A percentile compares a stretch with the other conserved stretches of the same genome.
Conservation (phyloP, 2,888 invertebrate genomes). For the Copidosoma aretas region DNA sequence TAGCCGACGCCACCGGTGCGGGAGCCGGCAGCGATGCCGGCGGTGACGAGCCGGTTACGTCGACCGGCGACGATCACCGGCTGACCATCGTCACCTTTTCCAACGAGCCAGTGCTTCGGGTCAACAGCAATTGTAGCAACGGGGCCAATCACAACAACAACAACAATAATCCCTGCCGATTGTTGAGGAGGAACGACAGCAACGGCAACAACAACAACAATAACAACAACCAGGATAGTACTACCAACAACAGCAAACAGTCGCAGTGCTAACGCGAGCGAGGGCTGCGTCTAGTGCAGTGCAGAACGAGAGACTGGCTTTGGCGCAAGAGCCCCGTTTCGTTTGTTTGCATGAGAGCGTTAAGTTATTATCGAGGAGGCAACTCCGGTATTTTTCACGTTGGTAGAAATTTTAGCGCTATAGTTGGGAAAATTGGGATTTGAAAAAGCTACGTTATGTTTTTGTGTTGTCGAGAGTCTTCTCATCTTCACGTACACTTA, state of each 20-base stretch:
- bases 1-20: too few species aligned
- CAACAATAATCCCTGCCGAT: slow-evolving; percentile 3
- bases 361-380: too few species aligned
- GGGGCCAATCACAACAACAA: not conserved
- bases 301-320: too few species aligned
- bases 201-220: slow-evolving; percentile 39
- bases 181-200: slow-evolving; percentile 27
- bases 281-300: too few species aligned
- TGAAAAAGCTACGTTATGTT: too few species aligned
- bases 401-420: too few species aligned
- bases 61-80: slow-evolving; percentile 1
- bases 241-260: slow-evolving; percentile 46
- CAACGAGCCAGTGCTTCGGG: not conserved
- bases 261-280: slow-evolving; percentile 51
- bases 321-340: too few species aligned
- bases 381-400: too few species aligned
- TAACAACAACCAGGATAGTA: slow-evolving; percentile 27
- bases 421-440: too few species aligned
- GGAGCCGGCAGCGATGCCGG: slow-evolving; percentile 19
- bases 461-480: too few species aligned
- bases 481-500: too few species aligned
- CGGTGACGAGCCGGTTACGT: slow-evolving; percentile 33
- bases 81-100: slow-evolving; percentile 5
- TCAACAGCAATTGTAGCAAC: slow-evolving; percentile 27
- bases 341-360: too few species aligned